Percentiles rank a stretch among this genome's conserved stretches.
phyloP scores from a whole-genome alignment of 2,797 vertebrate species.

The Coccyzus lansbergi region DNA sequence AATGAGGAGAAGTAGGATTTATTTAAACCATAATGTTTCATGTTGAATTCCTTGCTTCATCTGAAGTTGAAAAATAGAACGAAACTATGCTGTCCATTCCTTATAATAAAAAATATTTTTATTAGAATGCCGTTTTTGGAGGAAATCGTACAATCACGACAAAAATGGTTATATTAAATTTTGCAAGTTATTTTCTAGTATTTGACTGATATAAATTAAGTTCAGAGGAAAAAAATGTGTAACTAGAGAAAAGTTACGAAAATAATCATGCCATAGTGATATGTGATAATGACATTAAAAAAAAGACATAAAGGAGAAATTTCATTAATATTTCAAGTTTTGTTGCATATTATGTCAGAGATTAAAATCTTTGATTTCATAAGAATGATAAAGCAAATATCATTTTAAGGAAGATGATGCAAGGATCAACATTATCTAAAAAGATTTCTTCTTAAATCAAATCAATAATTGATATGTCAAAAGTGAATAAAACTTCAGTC shows the following conservation, averaged over 20 bases:
- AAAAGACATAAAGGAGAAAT: neutral
- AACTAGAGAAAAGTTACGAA: neutral
- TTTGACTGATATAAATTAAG: neutral
- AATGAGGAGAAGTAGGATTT: neutral
- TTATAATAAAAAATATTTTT: neutral
- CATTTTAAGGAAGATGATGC: neutral
- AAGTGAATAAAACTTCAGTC: neutral
- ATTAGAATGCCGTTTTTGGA: neutral
- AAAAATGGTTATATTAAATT: neutral
- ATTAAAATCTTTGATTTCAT: neutral
- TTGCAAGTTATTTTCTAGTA: neutral
- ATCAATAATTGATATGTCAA: neutral
- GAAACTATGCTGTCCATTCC: neutral
- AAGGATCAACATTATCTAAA: neutral
- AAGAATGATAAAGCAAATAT: neutral
- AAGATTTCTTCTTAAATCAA: neutral
- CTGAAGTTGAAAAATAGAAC: neutral
- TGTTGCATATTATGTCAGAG: neutral
- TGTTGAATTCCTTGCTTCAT: neutral
- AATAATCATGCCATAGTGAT: neutral
- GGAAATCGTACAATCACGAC: accelerated
- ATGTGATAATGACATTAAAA: neutral
- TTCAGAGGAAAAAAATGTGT: neutral
- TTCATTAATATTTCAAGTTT: neutral
- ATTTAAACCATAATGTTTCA: neutral